Percentiles rank a stretch among this genome's conserved stretches.
phyloP scores from a whole-genome alignment of 2,113 vertebrate genomes.

The Empidonax traillii region DNA sequence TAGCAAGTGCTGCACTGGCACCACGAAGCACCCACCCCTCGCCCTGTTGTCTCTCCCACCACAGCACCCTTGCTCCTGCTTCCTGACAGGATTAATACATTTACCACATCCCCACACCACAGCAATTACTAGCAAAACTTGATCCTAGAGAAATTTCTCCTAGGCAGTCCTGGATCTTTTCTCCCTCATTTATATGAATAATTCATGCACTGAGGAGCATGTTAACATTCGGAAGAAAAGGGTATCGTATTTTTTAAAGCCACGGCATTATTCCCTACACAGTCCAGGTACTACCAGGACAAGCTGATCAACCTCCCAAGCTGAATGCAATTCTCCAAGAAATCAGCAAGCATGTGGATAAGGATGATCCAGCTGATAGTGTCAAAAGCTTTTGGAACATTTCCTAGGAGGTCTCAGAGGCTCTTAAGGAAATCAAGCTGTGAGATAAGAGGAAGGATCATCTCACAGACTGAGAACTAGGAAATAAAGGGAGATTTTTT shows the following conservation, averaged over 20 bases:
- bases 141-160: not conserved
- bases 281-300: not conserved
- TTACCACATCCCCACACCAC: not conserved
- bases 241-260: not conserved
- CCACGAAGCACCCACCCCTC: not conserved
- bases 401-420: not conserved
- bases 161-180: not conserved
- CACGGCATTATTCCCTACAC: not conserved
- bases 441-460: not conserved
- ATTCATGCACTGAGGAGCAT: not conserved
- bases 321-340: not conserved
- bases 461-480: not conserved
- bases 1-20: not conserved
- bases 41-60: not conserved
- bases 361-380: not conserved
- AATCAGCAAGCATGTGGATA: conserved; percentile 22
- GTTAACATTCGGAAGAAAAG: not conserved
- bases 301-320: not conserved
- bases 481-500: not conserved
- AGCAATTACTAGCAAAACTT: not conserved
- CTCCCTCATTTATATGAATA: not conserved
- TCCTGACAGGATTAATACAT: not conserved
- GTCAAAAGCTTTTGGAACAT: not conserved
- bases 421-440: conserved; percentile 16
- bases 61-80: not conserved